Base-by-base conservation (phyloP, 2,888 invertebrate species). In the Machimus rusticus region DNA sequence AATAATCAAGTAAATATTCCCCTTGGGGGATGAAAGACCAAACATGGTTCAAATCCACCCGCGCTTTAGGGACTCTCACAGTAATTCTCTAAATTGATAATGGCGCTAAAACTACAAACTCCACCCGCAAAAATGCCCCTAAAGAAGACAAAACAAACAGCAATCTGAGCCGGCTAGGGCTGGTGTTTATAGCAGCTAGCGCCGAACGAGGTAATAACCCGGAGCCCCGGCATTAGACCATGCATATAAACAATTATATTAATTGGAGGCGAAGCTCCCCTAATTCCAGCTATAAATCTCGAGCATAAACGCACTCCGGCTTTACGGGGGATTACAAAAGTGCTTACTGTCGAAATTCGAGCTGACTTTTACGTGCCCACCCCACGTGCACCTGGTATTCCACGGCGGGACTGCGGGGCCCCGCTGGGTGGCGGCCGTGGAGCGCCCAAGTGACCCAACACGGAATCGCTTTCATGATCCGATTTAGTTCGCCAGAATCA, bases 241-340 rank as follows among this genome's bases (percentile, higher is more conserved):
- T 37, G 76, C 76, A 76, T 76, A 76, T 76, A 76, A 76, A 76
- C 76, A 76, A 34, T 76, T 76, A 76, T 76, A 76, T 76, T 76
- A 37, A 76, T 76, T 76, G 76, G n/a, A 76, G 76, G 37, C 76
- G 76, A 76, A 76, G 37, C 34, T 37, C 4, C n/a, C 76, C 34
- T 76, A 76, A 76, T 76, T 76, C 76, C 19, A 16, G 34, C 76
- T 37, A 76, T 76, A 76, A 76, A 34, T 76, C 76, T 37, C 34
- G 28, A 31, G 34, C 19, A 76, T 76, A 37, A 76, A 76, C 76
- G 76, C 76, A 76, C 34, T 37, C 5, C 37, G 34, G 76, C n/a
- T 37, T 76, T 76, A 79, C 28, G 39, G 79, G 39, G 39, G 43
- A 79, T 79, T 79, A 79, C 43, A 79, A 79, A 28, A 43, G 28